Evolutionary conservation across 2,113 vertebrate genomes (phyloP).

Genomic region (Oenanthe oenanthe): DNA sequence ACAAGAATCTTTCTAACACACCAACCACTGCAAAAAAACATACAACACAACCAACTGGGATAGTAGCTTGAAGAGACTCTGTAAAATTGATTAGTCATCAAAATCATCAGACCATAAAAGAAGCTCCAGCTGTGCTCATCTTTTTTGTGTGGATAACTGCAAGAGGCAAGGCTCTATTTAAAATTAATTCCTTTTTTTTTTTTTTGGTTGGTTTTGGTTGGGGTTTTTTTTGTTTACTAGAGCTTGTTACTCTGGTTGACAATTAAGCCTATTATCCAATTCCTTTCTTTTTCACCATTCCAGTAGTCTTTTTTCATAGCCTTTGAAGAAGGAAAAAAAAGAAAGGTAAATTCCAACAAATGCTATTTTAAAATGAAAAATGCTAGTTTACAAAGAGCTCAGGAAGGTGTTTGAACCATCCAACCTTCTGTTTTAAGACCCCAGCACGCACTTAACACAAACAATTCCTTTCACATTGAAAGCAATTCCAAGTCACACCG

Average conservation of each 20-base stretch:
- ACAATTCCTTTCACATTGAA: not conserved
- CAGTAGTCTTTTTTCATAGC: not conserved
- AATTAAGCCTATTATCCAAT: constrained; percentile 17
- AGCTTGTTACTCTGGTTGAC: constrained; percentile 27
- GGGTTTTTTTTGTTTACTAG: not conserved
- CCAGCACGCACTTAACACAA: not conserved
- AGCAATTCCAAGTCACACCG: not conserved
- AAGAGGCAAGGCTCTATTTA: constrained; percentile 10
- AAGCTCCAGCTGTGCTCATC: constrained; percentile 46
- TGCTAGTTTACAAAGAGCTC: not conserved
- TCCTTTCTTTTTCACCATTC: not conserved
- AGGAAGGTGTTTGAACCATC: not conserved
- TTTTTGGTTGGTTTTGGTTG: not conserved
- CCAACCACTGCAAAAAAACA: not conserved
- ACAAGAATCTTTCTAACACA: not conserved
- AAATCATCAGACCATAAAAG: constrained; percentile 44
- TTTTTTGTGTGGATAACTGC: not conserved
- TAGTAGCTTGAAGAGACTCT: constrained; percentile 25
- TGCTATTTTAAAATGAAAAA: constrained; percentile 8
- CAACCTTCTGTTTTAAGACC: not conserved
- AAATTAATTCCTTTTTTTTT: not conserved
- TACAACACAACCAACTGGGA: not conserved
- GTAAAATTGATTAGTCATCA: constrained; percentile 50
- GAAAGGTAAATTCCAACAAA: not conserved
- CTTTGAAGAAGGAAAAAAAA: not conserved